phyloP scores from a whole-genome alignment of 2,888 invertebrate genomes.

The Ctena decussata region DNA sequence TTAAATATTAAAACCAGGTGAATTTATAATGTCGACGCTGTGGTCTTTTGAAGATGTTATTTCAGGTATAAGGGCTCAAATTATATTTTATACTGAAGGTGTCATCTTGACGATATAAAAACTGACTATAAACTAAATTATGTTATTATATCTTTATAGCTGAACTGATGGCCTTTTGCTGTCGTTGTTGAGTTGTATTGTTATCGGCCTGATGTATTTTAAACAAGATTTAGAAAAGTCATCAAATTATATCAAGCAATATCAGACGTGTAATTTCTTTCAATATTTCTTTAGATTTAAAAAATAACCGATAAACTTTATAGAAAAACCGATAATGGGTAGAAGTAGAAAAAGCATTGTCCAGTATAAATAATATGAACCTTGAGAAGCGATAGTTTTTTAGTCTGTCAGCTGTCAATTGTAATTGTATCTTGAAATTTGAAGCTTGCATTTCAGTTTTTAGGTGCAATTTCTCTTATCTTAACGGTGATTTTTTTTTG shows the following conservation, averaged over 20 bases:
- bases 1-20: not conserved
- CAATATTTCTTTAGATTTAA: not conserved
- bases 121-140: not conserved
- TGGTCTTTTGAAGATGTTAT: constrained; percentile 1
- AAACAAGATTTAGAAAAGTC: not conserved
- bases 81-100: not conserved
- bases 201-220: not conserved
- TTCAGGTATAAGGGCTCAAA: not conserved
- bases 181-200: not conserved
- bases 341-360: too few relatives aligned
- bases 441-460: not conserved
- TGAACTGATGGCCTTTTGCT: not conserved
- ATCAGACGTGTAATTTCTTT: constrained; percentile 1
- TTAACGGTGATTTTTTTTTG: too few relatives aligned
- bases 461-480: too few relatives aligned
- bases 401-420: not conserved
- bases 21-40: not conserved
- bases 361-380: too few relatives aligned
- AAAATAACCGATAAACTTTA: not conserved
- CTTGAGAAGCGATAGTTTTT: too few relatives aligned
- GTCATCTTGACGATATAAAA: not conserved
- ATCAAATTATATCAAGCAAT: not conserved
- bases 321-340: not conserved
- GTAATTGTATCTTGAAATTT: constrained; percentile 1
- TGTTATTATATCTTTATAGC: not conserved